These are phyloP conservation scores for Uloborus diversus DNA, from an alignment of 1,140 invertebrate species.

Conservation along the genomic window DNA sequence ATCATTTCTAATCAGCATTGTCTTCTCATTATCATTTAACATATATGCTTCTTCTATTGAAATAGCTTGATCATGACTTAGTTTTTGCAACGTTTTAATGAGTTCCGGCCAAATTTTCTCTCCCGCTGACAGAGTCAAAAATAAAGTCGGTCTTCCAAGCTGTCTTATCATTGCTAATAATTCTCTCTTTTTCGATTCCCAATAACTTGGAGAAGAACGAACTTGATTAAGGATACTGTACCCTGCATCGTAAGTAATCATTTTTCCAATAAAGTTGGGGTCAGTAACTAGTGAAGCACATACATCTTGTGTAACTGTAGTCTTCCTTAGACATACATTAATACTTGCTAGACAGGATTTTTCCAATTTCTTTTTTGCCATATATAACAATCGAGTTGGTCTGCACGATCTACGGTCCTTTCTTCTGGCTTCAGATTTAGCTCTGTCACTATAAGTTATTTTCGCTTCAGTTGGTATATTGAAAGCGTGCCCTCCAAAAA, in stretches of 20 bases:
- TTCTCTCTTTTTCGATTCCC: not conserved
- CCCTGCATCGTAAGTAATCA: not conserved
- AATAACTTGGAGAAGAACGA: not conserved
- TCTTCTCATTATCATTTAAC: too few relatives aligned
- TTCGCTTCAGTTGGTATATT: too few relatives aligned
- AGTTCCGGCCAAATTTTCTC: not conserved
- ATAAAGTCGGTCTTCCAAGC: not conserved
- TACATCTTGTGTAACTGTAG: not conserved
- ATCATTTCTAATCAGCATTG: too few relatives aligned
- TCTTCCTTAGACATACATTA: not conserved
- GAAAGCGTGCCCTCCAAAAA: too few relatives aligned
- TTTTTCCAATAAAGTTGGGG: not conserved
- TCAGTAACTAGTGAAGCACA: not conserved
- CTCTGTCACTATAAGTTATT: not conserved
- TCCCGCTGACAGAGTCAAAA: not conserved
- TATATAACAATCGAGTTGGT: not conserved
- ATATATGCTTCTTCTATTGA: not conserved
- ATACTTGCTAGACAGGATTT: not conserved
- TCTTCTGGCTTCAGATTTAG: not conserved
- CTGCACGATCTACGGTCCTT: not conserved
- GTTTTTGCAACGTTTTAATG: not conserved
- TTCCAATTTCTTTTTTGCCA: not conserved
- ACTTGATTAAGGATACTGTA: not conserved
- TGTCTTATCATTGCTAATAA: not conserved
- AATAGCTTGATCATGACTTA: not conserved